phyloP scores from a whole-genome alignment of 2,888 invertebrate genomes.

The Poecilobothrus nobilitatus region DNA sequence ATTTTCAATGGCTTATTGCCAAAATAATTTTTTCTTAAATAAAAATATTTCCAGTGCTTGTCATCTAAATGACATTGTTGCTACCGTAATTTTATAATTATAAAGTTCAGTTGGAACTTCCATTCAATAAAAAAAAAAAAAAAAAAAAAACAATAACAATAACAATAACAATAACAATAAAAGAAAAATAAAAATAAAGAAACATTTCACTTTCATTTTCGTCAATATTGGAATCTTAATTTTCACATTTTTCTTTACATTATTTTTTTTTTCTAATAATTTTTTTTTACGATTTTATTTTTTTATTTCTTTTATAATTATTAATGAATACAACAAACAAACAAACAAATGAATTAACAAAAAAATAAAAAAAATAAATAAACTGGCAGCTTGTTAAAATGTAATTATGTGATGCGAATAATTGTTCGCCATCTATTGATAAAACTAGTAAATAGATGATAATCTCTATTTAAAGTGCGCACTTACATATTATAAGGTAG shows the following conservation, averaged over 20 bases:
- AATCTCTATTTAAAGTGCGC: not conserved
- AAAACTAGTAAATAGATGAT: not conserved
- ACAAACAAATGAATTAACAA: not conserved
- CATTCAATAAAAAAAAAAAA: not conserved
- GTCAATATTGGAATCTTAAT: not conserved
- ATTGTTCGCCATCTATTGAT: not conserved
- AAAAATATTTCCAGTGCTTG: not conserved
- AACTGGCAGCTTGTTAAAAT: not conserved
- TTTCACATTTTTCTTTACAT: not conserved
- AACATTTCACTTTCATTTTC: not conserved
- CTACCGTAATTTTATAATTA: not conserved
- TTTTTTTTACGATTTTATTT: too few species aligned
- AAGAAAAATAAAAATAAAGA: too few species aligned
- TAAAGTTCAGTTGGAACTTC: not conserved
- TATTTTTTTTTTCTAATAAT: not conserved
- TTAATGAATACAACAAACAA: not conserved
- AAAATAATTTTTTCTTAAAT: not conserved
- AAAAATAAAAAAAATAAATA: not conserved
- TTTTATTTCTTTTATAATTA: too few species aligned
- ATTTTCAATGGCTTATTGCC: not conserved
- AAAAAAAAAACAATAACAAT: too few species aligned
- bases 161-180: too few species aligned
- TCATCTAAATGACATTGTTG: not conserved
- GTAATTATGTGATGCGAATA: conserved; percentile 6
- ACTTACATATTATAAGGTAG: not conserved